Percentiles rank a stretch among this genome's conserved stretches.
Evolutionary conservation across 2,888 invertebrate genomes (phyloP).

Genomic region (Himalopsyche tibetana): DNA sequence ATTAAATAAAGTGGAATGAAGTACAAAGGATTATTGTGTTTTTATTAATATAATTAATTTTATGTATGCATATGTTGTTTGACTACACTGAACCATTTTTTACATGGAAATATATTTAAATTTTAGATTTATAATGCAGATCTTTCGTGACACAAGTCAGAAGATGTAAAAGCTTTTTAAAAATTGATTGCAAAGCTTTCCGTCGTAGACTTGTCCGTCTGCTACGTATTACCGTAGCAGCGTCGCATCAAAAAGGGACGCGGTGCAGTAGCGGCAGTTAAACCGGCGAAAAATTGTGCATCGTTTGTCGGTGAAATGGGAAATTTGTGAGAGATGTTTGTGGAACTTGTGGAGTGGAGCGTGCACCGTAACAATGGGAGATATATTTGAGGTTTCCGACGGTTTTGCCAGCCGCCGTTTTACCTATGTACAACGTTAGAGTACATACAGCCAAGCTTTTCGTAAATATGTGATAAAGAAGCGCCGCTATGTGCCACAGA

Average conservation of each 20-base stretch:
- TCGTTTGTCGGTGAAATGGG: constrained; percentile 3
- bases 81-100: too few species aligned
- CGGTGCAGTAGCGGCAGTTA: background rate
- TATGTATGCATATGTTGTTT: too few species aligned
- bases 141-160: too few species aligned
- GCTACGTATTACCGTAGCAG: background rate
- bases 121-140: too few species aligned
- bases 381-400: constrained; percentile 1
- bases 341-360: background rate
- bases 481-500: too few species aligned
- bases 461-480: too few species aligned
- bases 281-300: constrained; percentile 8
- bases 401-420: background rate
- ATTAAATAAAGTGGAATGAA: too few species aligned
- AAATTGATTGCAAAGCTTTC: background rate
- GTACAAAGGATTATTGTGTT: too few species aligned
- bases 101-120: too few species aligned
- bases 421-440: background rate
- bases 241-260: background rate
- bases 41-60: too few species aligned
- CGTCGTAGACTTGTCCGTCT: background rate
- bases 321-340: constrained; percentile 11
- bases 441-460: too few species aligned
- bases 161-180: too few species aligned
- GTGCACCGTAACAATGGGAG: constrained; percentile 3